These are phyloP conservation scores for Camponotus pennsylvanicus DNA, from an alignment of 1,140 invertebrate genomes.

Conservation along the genomic window DNA sequence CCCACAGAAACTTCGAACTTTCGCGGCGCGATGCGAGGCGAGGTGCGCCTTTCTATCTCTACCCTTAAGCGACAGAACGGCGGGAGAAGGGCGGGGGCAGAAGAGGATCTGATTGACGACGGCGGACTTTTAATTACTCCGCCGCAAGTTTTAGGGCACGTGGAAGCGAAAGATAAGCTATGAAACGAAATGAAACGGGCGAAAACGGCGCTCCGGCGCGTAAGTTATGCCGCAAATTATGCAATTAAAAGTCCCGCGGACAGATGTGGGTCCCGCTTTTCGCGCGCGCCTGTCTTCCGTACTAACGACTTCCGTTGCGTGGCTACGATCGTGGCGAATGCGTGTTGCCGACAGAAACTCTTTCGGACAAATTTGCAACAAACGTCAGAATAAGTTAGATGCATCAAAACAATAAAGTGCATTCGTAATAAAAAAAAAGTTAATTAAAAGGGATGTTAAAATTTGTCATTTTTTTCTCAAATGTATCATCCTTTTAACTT, in stretches of 20 bases:
- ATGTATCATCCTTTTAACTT: not conserved
- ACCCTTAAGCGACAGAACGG: constrained; percentile 51
- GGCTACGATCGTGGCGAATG: constrained; percentile 14
- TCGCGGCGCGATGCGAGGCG: constrained; percentile 44
- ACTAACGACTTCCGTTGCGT: constrained; percentile 54
- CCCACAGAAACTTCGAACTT: constrained; percentile 60
- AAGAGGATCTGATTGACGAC: constrained; percentile 66
- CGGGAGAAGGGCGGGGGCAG: constrained; percentile 30
- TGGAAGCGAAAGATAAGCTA: constrained; percentile 73
- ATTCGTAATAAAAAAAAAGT: not conserved
- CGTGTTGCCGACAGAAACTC: constrained; percentile 23
- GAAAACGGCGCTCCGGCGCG: constrained; percentile 53
- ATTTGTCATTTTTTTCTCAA: not conserved
- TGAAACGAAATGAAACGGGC: constrained; percentile 66
- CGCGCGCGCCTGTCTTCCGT: constrained; percentile 55
- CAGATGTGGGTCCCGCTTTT: constrained; percentile 57
- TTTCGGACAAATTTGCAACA: constrained; percentile 17
- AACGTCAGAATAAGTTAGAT: not conserved
- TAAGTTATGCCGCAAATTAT: constrained; percentile 72
- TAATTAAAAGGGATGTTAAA: not conserved
- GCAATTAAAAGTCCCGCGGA: constrained; percentile 71
- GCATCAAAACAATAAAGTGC: not conserved
- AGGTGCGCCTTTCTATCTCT: constrained; percentile 56
- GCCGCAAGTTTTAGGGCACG: constrained; percentile 62
- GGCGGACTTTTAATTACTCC: constrained; percentile 76